A percentile compares a stretch with the other conserved stretches of the same genome.
Conservation (phyloP, 2,113 vertebrate species). For the Amia ocellicauda region DNA sequence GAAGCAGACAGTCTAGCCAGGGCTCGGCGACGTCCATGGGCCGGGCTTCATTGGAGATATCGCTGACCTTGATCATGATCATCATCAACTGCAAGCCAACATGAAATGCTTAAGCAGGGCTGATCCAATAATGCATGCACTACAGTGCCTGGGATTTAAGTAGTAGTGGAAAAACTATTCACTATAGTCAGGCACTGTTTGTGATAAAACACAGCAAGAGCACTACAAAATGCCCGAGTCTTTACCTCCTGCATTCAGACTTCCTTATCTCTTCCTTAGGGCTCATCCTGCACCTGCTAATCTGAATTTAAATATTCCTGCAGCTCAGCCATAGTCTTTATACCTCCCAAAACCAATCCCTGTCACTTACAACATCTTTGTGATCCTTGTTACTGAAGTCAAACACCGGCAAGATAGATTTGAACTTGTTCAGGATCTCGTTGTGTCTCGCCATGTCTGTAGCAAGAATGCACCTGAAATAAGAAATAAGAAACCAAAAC, state of each 20-base stretch:
- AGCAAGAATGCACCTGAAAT: conserved; percentile 65
- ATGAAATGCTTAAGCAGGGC: neutral
- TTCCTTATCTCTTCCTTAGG: no score
- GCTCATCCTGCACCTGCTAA: no score
- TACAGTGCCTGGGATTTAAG: neutral
- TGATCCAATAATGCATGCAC: neutral
- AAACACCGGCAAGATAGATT: conserved; percentile 58
- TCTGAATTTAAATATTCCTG: no score
- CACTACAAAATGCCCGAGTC: no score
- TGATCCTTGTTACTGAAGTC: conserved; percentile 72
- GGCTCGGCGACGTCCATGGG: conserved; percentile 74
- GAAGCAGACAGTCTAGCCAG: conserved; percentile 73
- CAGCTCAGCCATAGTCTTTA: no score
- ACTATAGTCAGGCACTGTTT: no score
- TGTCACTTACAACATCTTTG: conserved; percentile 59
- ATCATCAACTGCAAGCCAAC: conserved; percentile 54
- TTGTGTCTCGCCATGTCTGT: conserved; percentile 71
- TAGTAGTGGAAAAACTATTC: no score
- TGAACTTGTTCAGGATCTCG: conserved; percentile 70
- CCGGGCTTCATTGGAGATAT: conserved; percentile 71
- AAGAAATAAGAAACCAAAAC: neutral
- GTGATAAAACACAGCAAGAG: no score
- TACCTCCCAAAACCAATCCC: no score
- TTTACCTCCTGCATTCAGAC: no score
- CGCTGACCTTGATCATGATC: conserved; percentile 74